Evolutionary conservation across 2,113 vertebrate species (phyloP).

Genomic region (Dicrurus megarhynchus): DNA sequence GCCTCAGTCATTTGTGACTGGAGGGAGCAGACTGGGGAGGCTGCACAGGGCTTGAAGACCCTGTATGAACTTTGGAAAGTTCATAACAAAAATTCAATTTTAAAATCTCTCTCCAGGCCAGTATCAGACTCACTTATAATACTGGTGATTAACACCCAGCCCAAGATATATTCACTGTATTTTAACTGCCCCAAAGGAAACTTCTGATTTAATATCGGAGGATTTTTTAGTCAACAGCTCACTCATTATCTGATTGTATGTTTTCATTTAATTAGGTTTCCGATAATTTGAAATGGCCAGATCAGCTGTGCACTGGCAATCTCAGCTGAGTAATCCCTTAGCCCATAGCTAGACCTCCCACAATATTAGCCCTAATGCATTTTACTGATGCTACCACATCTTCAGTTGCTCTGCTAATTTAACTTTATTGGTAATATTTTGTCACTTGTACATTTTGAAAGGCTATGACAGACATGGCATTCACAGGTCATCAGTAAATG

Average conservation of each 20-base stretch:
- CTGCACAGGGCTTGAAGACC: not conserved
- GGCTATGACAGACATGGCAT: not conserved
- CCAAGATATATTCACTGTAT: not conserved
- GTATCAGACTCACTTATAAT: not conserved
- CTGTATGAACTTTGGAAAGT: not conserved
- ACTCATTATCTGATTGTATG: constrained; percentile 6
- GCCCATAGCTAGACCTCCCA: constrained; percentile 26
- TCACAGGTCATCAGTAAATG: constrained; percentile 1
- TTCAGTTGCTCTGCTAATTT: not conserved
- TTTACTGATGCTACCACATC: not conserved
- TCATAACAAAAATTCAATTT: not conserved
- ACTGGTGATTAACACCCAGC: constrained; percentile 29
- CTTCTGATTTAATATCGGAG: constrained; percentile 33
- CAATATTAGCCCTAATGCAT: not conserved
- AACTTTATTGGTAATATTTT: not conserved
- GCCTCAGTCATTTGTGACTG: not conserved
- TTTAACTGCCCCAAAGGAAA: constrained; percentile 44
- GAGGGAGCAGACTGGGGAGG: not conserved
- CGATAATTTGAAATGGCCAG: constrained; percentile 24
- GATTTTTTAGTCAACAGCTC: constrained; percentile 26
- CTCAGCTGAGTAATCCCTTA: constrained; percentile 2
- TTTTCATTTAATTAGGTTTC: constrained; percentile 47
- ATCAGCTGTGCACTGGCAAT: constrained; percentile 19
- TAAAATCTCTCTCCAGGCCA: constrained; percentile 5
- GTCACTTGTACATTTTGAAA: not conserved